Conservation (phyloP, 2,888 invertebrate genomes). For the Zonitis immaculata region DNA sequence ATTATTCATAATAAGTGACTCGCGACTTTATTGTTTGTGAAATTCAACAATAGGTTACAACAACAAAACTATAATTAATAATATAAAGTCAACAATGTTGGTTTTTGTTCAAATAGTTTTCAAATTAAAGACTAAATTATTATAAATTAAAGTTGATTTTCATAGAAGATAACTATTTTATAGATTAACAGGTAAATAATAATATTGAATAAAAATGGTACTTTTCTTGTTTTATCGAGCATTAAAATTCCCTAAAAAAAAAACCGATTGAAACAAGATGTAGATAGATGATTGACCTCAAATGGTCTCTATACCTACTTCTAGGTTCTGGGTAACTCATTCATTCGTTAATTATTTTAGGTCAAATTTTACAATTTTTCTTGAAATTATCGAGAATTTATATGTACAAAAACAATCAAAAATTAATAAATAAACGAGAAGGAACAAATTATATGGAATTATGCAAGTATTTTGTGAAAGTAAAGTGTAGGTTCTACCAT, state of each 20-base stretch:
- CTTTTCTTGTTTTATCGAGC: background rate
- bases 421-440: no score
- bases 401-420: no score
- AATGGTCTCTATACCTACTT: background rate
- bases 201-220: background rate
- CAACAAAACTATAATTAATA: no score
- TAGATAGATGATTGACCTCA: constrained; percentile 4
- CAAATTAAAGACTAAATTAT: background rate
- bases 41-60: no score
- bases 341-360: background rate
- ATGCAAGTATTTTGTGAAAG: constrained; percentile 20
- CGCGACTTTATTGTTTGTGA: background rate
- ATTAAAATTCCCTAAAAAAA: background rate
- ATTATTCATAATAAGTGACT: no score
- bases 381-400: no score
- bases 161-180: background rate
- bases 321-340: no score
- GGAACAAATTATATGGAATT: no score
- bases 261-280: no score
- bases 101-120: background rate
- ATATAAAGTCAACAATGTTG: no score
- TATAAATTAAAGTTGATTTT: background rate
- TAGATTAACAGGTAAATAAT: background rate
- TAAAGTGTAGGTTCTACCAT: constrained; percentile 1
- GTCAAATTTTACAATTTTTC: constrained; percentile 1